Percentiles rank a stretch among this genome's conserved stretches.
Evolutionary conservation across 2,113 vertebrate genomes (phyloP).

Genomic region (Takifugu bimaculatus): DNA sequence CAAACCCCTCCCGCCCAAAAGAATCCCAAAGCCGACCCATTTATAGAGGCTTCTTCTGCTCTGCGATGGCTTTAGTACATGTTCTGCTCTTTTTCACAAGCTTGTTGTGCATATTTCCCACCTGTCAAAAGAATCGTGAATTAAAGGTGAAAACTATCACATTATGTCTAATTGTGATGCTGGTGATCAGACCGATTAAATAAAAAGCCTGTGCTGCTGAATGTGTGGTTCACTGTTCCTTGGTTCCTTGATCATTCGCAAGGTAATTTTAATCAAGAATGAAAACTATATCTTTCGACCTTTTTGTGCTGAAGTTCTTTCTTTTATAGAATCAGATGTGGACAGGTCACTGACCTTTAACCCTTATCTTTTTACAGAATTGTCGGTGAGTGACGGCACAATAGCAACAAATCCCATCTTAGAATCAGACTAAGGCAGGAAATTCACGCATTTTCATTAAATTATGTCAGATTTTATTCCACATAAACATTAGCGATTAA

Average conservation of each 20-base stretch:
- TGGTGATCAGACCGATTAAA: slow-evolving; percentile 9
- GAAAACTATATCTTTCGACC: not conserved
- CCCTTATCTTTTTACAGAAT: no score
- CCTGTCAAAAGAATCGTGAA: slow-evolving; percentile 2
- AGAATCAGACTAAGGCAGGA: slow-evolving; percentile 1
- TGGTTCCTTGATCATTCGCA: not conserved
- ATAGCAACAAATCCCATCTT: not conserved
- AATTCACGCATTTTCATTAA: slow-evolving; percentile 25
- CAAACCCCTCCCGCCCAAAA: slow-evolving; percentile 2
- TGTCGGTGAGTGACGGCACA: not conserved
- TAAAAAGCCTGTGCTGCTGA: slow-evolving; percentile 17
- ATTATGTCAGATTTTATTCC: slow-evolving; percentile 43
- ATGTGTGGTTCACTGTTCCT: not conserved
- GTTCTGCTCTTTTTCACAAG: not conserved
- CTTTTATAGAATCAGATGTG: no score
- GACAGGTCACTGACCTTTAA: no score
- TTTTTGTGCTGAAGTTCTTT: no score
- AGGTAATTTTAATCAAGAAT: not conserved
- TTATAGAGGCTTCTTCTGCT: slow-evolving; percentile 32
- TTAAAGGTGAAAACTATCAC: not conserved
- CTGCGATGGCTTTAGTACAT: slow-evolving; percentile 17
- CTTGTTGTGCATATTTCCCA: not conserved
- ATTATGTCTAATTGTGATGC: not conserved
- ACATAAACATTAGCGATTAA: slow-evolving; percentile 14
- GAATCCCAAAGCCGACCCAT: slow-evolving; percentile 15